phyloP scores from a whole-genome alignment of 2,113 vertebrate species.

The Platichthys stellatus region DNA sequence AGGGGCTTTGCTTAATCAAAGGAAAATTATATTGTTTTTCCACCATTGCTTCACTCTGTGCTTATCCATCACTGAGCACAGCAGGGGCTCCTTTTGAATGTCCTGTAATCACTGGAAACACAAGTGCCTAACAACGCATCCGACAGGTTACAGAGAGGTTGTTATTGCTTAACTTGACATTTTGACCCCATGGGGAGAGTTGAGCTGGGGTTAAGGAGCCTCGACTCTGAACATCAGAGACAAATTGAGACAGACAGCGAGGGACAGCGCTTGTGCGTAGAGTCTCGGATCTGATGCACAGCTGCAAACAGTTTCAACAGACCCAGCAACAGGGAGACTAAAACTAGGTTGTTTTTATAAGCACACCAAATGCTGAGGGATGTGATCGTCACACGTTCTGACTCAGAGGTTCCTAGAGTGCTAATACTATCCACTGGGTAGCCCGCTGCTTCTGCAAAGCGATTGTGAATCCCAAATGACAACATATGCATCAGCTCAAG shows the following conservation, averaged over 20 bases:
- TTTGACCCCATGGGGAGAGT: neutral
- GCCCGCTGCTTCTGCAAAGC: neutral
- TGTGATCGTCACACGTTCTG: neutral
- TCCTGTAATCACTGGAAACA: conserved; percentile 23
- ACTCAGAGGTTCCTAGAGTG: conserved; percentile 13
- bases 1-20: conserved; percentile 61
- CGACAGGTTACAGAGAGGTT: conserved; percentile 4
- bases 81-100: conserved; percentile 27
- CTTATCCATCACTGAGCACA: conserved; percentile 39
- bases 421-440: neutral
- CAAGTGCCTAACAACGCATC: neutral
- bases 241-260: conserved; percentile 18
- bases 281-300: conserved; percentile 28
- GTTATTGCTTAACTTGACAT: conserved; percentile 8
- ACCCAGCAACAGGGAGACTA: neutral
- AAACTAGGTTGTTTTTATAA: conserved; percentile 36
- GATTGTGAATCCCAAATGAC: neutral
- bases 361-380: conserved; percentile 6
- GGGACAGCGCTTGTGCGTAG: conserved; percentile 27
- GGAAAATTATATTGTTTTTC: conserved; percentile 59
- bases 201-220: conserved; percentile 30
- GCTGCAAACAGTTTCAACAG: conserved; percentile 43
- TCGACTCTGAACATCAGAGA: conserved; percentile 14
- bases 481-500: neutral
- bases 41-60: conserved; percentile 25